Base-by-base conservation (phyloP, 1,140 invertebrate species). In the Cydia fagiglandana region DNA sequence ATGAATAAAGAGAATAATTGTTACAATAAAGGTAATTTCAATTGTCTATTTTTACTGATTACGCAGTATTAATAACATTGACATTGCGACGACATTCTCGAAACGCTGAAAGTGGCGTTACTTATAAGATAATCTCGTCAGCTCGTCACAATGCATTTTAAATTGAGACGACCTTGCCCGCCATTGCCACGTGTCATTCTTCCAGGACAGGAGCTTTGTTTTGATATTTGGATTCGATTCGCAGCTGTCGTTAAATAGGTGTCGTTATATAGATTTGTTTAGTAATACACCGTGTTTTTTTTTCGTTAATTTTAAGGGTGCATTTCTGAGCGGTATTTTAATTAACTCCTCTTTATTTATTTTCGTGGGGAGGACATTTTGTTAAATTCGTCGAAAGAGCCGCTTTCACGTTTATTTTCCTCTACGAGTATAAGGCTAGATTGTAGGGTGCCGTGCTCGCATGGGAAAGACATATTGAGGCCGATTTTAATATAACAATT, bases 81-180 rank as follows among this genome's bases (percentile, higher is more conserved):
- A 17, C 28, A 45, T 34, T 70, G 28, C n/a, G 15, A 10, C n/a
- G 66, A 38, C 66, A 38, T 20, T 70, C 66, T n/a, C 17, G 17
- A 20, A 70, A 41, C 7, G 30, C 66, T 70, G 66, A 70, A 70
- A 70, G 30, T 70, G 66, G 66, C 66, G 66, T 38, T 70, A 24
- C 24, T 24, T 24, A 70, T 38, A 70, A 70, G 66, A 70, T 70
- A 45, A 70, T 70, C 66, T 17, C 38, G 15, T 34, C 66, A n/a
- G n/a, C n/a, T n/a, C 66, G 2, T 24, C 24, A 2, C 24, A 70
- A 70, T 45, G 66, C 38, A 70, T 70, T 70, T 70, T 70, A 70
- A 38, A 70, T 70, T 70, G 66, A 41, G 66, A 70, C 66, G 34
- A n/a, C 66, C 66, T 70, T 41, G 66, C n/a, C 7, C 7, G 6